Conservation (phyloP, 2,797 vertebrate species). For the Silurus aristotelis region DNA sequence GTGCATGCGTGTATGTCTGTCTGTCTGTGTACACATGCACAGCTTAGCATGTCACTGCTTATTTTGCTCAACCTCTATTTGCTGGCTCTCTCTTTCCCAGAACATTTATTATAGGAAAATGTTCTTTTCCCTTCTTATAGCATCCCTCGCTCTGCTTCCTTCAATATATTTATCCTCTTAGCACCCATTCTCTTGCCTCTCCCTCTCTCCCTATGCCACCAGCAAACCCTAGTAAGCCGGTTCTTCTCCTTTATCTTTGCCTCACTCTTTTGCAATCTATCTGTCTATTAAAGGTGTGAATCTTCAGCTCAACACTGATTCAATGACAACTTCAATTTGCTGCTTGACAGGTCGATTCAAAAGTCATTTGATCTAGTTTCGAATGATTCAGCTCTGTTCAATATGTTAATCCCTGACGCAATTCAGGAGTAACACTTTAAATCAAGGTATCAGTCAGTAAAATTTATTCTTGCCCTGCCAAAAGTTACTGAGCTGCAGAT, state of each 20-base stretch:
- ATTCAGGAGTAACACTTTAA: constrained; percentile 17
- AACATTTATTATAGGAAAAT: constrained; percentile 42
- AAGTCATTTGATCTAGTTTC: constrained; percentile 22
- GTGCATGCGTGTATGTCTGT: constrained; percentile 28
- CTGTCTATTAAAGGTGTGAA: constrained; percentile 19
- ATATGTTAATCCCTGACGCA: constrained; percentile 25
- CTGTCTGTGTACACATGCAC: neutral
- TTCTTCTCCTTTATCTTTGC: constrained; percentile 4
- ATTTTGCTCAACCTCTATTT: constrained; percentile 44
- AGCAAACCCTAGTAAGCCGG: neutral
- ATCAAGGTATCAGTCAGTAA: neutral
- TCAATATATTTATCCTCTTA: constrained; percentile 43
- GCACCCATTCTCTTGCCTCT: neutral
- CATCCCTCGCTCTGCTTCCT: constrained; percentile 31
- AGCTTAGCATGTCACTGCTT: constrained; percentile 50
- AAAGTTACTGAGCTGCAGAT: neutral
- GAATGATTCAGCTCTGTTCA: constrained; percentile 15
- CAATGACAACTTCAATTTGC: constrained; percentile 30
- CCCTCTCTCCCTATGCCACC: neutral
- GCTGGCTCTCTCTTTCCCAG: constrained; percentile 24
- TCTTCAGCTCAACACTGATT: constrained; percentile 30
- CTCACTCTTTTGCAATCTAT: constrained; percentile 9
- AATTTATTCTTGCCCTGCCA: neutral
- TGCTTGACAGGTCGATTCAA: constrained; percentile 11
- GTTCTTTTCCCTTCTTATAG: constrained; percentile 20